These are phyloP conservation scores for Telmatherina bonti DNA, from an alignment of 2,797 vertebrate species.

Conservation along the genomic window DNA sequence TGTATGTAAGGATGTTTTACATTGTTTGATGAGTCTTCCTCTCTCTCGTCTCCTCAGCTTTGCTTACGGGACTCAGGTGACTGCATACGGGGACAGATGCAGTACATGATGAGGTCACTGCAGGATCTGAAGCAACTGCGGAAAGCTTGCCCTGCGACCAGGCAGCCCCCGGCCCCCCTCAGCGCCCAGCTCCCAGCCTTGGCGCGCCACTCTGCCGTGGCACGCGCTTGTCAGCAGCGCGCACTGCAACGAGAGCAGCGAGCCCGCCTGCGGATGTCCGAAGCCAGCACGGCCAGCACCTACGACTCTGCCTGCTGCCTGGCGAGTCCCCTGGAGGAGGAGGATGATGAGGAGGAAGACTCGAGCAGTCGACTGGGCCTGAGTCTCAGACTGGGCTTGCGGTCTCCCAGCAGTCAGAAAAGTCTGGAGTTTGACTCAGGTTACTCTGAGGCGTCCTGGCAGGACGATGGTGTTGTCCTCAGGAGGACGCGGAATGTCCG, in stretches of 20 bases:
- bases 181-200: constrained; percentile 58
- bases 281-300: constrained; percentile 87
- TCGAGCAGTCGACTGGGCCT: constrained; percentile 74
- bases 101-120: constrained; percentile 85
- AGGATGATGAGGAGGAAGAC: constrained; percentile 80
- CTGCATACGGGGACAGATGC: constrained; percentile 84
- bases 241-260: constrained; percentile 74
- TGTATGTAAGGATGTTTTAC: constrained; percentile 1
- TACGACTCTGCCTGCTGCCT: constrained; percentile 91
- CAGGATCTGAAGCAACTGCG: constrained; percentile 84
- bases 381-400: constrained; percentile 70
- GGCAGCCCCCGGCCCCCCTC: constrained; percentile 61
- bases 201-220: constrained; percentile 68
- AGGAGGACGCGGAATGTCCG: constrained; percentile 83
- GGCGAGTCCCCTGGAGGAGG: constrained; percentile 82
- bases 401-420: constrained; percentile 86
- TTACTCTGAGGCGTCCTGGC: constrained; percentile 94
- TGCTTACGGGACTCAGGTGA: constrained; percentile 84
- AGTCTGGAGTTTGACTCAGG: constrained; percentile 94
- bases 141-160: constrained; percentile 56
- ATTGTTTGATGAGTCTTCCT: constrained; percentile 28
- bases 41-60: constrained; percentile 76
- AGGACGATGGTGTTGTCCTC: constrained; percentile 85
- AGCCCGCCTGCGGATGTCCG: constrained; percentile 78
- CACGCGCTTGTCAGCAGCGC: constrained; percentile 75